phyloP scores from a whole-genome alignment of 2,113 vertebrate genomes.

The Trachemys scripta region DNA sequence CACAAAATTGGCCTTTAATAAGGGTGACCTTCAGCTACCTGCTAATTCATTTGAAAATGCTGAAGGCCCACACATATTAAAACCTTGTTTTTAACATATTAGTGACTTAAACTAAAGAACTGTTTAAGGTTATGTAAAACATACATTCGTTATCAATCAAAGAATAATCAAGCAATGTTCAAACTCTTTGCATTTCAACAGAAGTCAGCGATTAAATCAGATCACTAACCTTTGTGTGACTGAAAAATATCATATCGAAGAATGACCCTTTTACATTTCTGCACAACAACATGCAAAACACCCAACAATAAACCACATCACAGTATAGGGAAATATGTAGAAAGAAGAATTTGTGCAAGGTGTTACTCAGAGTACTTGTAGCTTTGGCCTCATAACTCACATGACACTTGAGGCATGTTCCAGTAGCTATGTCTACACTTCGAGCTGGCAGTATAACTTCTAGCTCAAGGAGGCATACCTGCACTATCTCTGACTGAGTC shows the following conservation, averaged over 20 bases:
- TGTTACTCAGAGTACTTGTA: not conserved
- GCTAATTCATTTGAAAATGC: slow-evolving; percentile 71
- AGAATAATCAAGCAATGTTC: slow-evolving; percentile 63
- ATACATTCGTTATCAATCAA: slow-evolving; percentile 73
- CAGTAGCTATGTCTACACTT: not conserved
- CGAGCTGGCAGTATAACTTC: not conserved
- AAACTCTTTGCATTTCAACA: slow-evolving; percentile 59
- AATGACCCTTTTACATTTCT: slow-evolving; percentile 40
- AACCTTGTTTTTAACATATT: slow-evolving; percentile 60
- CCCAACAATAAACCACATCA: slow-evolving; percentile 50
- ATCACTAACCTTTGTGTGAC: slow-evolving; percentile 49
- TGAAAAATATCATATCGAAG: slow-evolving; percentile 36
- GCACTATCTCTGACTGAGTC: not conserved
- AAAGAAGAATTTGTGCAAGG: not conserved
- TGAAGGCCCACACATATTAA: slow-evolving; percentile 50
- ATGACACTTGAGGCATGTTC: not conserved
- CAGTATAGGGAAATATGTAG: slow-evolving; percentile 28
- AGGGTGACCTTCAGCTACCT: slow-evolving; percentile 58
- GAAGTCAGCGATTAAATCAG: slow-evolving; percentile 63
- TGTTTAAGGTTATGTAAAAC: slow-evolving; percentile 69
- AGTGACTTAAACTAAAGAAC: slow-evolving; percentile 68
- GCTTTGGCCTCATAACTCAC: slow-evolving; percentile 27
- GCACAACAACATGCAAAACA: slow-evolving; percentile 24
- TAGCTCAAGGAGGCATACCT: not conserved
- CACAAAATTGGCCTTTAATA: slow-evolving; percentile 44